Base-by-base conservation (phyloP, 2,797 vertebrate genomes). In the Schizothorax lantsangensis region DNA sequence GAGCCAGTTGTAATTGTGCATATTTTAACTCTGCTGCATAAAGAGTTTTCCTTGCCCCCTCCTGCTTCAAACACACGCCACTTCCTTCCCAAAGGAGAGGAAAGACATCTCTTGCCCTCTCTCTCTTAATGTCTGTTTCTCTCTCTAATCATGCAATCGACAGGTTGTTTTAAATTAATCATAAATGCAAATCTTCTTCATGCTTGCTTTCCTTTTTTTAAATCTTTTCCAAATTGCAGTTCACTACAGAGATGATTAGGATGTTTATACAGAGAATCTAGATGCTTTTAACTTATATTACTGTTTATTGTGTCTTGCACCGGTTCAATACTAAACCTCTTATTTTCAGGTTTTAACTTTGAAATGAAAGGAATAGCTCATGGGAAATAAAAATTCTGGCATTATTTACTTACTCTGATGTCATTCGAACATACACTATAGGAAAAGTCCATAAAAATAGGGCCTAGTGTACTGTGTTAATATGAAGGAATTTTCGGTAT, bases 101-200 rank as follows among this genome's bases (percentile, higher is more conserved):
- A 64, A 79, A 79, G 78, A 74, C 78, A 86, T 64, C 21, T 33
- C 49, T 57, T 38, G 19, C 75, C 26, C 72, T 30, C 73, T 33
- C 78, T 17, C 47, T 30, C n/a, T 23, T 64, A 59, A 59, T 79
- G 47, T 71, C 52, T 83, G 49, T 84, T n/a, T 72, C 49, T 21
- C 78, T 74, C 85, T 74, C 45, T 81, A 73, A 86, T 86, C 79
- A 86, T 74, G 69, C 33, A 19, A 86, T 86, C 11, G 79, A 86
- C 85, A 86, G 69, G 57, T 85, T 85, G 75, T 75, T 74, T 66
- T 86, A 81, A 86, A 86, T 86, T 52, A 86, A 86, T 74, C 69
- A 81, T 64, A 45, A 81, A 86, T 86, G 79, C 57, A 86, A 81
- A 81, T 81, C 21, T 81, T 30, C 21, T 57, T 73, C 19, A 38